A percentile compares a stretch with the other conserved stretches of the same genome.
phyloP scores from a whole-genome alignment of 1,140 invertebrate genomes.

The Drosophila kohkoa region DNA sequence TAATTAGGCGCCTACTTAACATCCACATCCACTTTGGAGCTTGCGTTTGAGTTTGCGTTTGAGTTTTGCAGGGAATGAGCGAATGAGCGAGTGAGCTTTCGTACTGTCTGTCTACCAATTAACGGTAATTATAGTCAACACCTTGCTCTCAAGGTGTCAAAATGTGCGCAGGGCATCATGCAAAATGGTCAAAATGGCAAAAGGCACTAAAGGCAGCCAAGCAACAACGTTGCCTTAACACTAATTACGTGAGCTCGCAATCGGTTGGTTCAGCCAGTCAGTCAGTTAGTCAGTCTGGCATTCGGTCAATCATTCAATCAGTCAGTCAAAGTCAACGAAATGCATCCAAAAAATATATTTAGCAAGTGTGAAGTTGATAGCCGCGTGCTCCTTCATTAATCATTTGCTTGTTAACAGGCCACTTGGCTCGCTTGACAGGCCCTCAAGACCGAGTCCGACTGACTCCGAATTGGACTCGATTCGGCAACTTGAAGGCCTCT shows the following conservation, averaged over 20 bases:
- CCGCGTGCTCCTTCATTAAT: conserved; percentile 72
- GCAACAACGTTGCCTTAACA: conserved; percentile 25
- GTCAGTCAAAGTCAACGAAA: conserved; percentile 69
- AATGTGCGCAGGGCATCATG: conserved; percentile 76
- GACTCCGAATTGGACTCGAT: conserved; percentile 20
- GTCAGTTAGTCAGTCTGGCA: conserved; percentile 43
- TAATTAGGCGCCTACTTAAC: conserved; percentile 81
- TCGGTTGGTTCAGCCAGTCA: conserved; percentile 39
- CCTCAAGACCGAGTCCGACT: conserved; percentile 27
- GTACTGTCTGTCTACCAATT: conserved; percentile 54
- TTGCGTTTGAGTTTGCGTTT: neutral
- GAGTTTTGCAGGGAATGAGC: neutral
- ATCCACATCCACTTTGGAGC: conserved; percentile 1
- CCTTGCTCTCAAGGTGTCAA: conserved; percentile 77
- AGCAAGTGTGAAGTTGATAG: conserved; percentile 81
- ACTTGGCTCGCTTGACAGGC: conserved; percentile 72
- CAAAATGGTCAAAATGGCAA: conserved; percentile 77
- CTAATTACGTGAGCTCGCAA: conserved; percentile 63
- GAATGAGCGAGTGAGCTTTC: conserved; percentile 20
- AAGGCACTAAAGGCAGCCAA: conserved; percentile 46
- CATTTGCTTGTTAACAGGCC: conserved; percentile 76
- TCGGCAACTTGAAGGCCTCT: conserved; percentile 33
- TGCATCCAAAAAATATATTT: conserved; percentile 72
- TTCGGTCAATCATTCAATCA: conserved; percentile 54
- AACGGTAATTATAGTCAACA: conserved; percentile 81